phyloP scores from a whole-genome alignment of 1,140 invertebrate genomes.

The Panagrolaimus sp. region DNA sequence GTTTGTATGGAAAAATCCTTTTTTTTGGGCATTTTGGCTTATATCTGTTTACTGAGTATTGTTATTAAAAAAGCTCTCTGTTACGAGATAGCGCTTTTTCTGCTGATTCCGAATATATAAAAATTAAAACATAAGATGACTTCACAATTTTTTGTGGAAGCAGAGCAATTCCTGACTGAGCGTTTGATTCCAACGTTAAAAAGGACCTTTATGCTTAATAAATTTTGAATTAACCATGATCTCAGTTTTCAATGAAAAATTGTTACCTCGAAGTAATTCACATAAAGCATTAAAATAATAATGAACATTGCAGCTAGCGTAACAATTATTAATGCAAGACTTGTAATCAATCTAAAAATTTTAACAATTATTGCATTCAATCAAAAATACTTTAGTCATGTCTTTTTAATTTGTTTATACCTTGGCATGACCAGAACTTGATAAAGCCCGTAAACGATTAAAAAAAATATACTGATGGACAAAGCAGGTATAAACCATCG shows the following conservation, averaged over 20 bases:
- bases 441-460: conserved; percentile 53
- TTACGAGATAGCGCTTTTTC: too few relatives aligned
- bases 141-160: too few relatives aligned
- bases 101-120: too few relatives aligned
- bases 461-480: conserved; percentile 54
- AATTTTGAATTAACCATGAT: too few relatives aligned
- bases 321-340: conserved; percentile 44
- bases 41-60: too few relatives aligned
- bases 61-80: too few relatives aligned
- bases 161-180: too few relatives aligned
- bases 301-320: conserved; percentile 53
- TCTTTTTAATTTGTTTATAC: conserved; percentile 9
- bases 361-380: conserved; percentile 20
- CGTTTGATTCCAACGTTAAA: too few relatives aligned
- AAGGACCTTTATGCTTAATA: too few relatives aligned
- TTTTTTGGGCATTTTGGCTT: too few relatives aligned
- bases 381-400: neutral
- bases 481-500: conserved; percentile 59
- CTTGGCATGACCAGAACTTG: conserved; percentile 41
- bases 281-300: conserved; percentile 53
- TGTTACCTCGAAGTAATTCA: conserved; percentile 54
- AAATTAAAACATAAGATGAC: too few relatives aligned
- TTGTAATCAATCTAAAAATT: conserved; percentile 48
- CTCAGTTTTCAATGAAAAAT: neutral
- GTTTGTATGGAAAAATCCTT: too few relatives aligned